phyloP scores from a whole-genome alignment of 2,888 invertebrate species.

The Diloba caeruleocephala region DNA sequence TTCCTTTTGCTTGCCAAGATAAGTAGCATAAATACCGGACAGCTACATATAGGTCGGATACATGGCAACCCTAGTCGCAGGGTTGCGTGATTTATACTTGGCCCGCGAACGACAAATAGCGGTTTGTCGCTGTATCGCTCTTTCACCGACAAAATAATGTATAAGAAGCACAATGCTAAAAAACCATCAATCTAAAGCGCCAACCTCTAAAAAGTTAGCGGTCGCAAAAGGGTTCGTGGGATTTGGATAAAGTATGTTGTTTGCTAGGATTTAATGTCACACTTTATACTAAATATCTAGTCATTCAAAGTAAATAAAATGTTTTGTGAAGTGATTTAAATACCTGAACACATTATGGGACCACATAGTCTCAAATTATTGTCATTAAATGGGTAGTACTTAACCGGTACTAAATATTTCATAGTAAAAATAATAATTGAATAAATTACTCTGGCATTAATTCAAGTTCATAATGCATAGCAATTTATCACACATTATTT shows the following conservation, averaged over 20 bases:
- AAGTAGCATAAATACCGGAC: conserved; percentile 62
- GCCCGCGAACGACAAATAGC: conserved; percentile 84
- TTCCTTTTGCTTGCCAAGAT: conserved; percentile 47
- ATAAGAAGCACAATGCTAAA: conserved; percentile 69
- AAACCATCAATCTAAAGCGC: conserved; percentile 58
- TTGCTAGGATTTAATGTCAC: conserved; percentile 28
- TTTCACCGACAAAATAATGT: conserved; percentile 80
- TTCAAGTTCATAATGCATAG: no score
- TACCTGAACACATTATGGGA: not conserved
- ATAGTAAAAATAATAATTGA: no score
- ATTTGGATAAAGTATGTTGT: conserved; percentile 55
- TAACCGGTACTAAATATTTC: no score
- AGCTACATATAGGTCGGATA: conserved; percentile 55
- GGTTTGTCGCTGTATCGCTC: conserved; percentile 84
- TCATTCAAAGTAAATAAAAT: conserved; percentile 19
- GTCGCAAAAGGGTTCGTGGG: conserved; percentile 50
- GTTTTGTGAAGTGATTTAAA: conserved; percentile 1
- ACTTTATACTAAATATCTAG: conserved; percentile 13
- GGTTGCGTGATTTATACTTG: conserved; percentile 83
- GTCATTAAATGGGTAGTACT: no score
- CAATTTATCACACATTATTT: no score
- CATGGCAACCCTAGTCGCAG: conserved; percentile 64
- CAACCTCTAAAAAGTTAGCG: conserved; percentile 53
- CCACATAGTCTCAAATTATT: not conserved
- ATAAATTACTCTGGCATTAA: no score